A percentile compares a stretch with the other conserved stretches of the same genome.
Conservation (phyloP, 2,113 vertebrate species). For the Atractosteus spatula region DNA sequence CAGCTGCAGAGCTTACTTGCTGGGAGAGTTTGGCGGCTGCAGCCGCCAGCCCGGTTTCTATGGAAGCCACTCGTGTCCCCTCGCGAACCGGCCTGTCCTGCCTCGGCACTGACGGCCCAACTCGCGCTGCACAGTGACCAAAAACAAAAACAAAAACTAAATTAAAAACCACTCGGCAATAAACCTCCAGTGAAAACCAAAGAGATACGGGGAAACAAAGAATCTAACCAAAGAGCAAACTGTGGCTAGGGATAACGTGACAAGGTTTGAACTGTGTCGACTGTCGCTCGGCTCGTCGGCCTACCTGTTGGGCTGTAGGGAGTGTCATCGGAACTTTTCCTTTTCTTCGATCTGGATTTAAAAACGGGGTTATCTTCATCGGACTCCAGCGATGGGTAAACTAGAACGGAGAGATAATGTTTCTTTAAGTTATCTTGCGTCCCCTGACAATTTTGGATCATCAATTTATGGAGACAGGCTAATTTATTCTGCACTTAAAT, state of each 20-base stretch:
- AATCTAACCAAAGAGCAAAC: neutral
- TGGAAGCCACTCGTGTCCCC: constrained; percentile 93
- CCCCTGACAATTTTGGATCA: too few species aligned
- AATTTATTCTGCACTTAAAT: too few species aligned
- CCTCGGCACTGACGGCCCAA: constrained; percentile 88
- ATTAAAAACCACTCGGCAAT: neutral
- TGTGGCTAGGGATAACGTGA: neutral
- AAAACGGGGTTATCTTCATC: constrained; percentile 97
- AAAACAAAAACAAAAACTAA: constrained; percentile 8
- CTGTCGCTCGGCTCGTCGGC: neutral
- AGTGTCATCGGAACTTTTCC: constrained; percentile 94
- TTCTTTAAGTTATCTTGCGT: too few species aligned
- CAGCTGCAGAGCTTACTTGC: constrained; percentile 70
- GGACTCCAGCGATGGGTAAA: constrained; percentile 95
- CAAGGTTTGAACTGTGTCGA: too few species aligned
- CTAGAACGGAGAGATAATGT: constrained; percentile 50
- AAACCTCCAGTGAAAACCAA: too few species aligned
- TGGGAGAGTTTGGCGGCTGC: constrained; percentile 94
- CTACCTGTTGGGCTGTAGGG: constrained; percentile 95
- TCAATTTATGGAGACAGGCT: too few species aligned
- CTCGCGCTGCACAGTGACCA: constrained; percentile 72
- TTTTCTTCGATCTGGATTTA: constrained; percentile 98
- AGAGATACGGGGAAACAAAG: neutral
- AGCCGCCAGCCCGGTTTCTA: constrained; percentile 90
- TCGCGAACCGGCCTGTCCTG: constrained; percentile 95